Conservation (phyloP, 92 coral and sea anemone species). For the Actinernus sp. region DNA sequence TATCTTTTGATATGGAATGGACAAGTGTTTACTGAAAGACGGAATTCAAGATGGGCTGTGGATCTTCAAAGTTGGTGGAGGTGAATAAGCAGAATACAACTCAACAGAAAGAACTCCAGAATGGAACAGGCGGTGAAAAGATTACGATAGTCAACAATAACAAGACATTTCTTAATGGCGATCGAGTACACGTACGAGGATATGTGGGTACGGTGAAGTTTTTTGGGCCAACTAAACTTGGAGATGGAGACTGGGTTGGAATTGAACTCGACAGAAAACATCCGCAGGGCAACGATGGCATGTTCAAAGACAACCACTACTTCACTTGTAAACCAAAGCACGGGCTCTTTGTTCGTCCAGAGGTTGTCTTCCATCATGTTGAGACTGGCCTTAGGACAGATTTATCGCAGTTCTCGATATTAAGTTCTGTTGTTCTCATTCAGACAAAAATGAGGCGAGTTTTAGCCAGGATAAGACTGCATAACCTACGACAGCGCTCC, state of each 20-base stretch:
- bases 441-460: conserved; percentile 61
- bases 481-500: conserved; percentile 67
- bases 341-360: conserved; percentile 75
- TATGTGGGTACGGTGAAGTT: conserved; percentile 73
- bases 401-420: conserved; percentile 41
- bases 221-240: conserved; percentile 54
- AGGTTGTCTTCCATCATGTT: conserved; percentile 53
- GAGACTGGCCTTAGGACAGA: conserved; percentile 9
- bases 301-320: conserved; percentile 23
- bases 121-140: too few species aligned
- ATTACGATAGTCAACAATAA: too few species aligned
- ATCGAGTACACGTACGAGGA: conserved; percentile 75
- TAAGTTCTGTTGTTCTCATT: conserved; percentile 40
- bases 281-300: conserved; percentile 74
- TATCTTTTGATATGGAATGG: too few species aligned
- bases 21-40: too few species aligned
- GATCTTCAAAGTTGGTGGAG: not conserved
- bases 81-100: not conserved
- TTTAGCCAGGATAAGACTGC: conserved; percentile 60
- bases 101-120: too few species aligned
- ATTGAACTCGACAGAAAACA: conserved; percentile 67
- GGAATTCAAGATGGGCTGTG: not conserved
- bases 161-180: too few species aligned
- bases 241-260: conserved; percentile 81
- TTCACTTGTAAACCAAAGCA: conserved; percentile 70